Percentiles rank a stretch among this genome's conserved stretches.
These are phyloP conservation scores for Rhopilema esculentum DNA, from an alignment of 30 jellyfish, hydroid and myxozoan genomes.

Conservation along the genomic window DNA sequence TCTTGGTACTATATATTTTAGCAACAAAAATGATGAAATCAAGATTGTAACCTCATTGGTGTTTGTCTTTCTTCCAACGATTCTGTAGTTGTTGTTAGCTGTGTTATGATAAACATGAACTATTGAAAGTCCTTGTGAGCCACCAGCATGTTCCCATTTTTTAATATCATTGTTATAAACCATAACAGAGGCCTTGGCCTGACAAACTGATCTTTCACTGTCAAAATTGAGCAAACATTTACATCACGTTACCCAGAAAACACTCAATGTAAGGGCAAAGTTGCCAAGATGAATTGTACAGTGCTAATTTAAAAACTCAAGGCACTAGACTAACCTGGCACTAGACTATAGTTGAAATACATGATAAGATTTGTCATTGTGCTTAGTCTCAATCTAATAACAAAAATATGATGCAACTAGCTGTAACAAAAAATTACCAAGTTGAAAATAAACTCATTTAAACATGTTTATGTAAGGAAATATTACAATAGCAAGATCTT, in stretches of 20 bases:
- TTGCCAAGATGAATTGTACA: too few relatives aligned
- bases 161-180: conserved; percentile 88
- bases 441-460: too few relatives aligned
- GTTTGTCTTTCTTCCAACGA: conserved; percentile 86
- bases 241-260: not conserved
- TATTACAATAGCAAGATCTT: too few relatives aligned
- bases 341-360: too few relatives aligned
- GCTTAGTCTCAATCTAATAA: too few relatives aligned
- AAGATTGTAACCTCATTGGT: conserved; percentile 70
- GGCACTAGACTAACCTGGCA: too few relatives aligned
- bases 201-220: conserved; percentile 93
- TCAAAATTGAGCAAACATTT: not conserved
- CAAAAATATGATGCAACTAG: too few relatives aligned
- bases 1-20: too few relatives aligned
- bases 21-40: not conserved
- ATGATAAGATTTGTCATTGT: too few relatives aligned
- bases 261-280: not conserved
- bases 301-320: too few relatives aligned
- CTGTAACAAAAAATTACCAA: too few relatives aligned
- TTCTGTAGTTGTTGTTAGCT: conserved; percentile 77
- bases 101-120: conserved; percentile 86
- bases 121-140: conserved; percentile 88
- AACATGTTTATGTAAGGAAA: too few relatives aligned
- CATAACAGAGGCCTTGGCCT: conserved; percentile 96
- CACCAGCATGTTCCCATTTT: conserved; percentile 99